phyloP scores from a whole-genome alignment of 2,113 vertebrate genomes.

The Peromyscus maniculatus region DNA sequence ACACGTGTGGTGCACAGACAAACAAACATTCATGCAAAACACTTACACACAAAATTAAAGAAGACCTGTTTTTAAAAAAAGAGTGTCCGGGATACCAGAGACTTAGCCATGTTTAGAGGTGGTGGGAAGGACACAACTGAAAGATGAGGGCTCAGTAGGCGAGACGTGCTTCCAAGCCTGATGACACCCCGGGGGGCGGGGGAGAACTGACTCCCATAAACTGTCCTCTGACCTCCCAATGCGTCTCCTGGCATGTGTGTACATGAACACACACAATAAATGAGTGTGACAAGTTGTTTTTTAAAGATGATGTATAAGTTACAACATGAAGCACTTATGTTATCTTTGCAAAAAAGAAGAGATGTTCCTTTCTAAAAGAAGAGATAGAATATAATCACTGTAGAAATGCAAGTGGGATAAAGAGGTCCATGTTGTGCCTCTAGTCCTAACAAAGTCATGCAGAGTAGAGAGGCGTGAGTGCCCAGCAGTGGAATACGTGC shows the following conservation, averaged over 20 bases:
- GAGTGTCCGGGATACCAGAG: neutral
- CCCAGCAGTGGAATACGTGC: neutral
- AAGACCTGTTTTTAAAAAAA: neutral
- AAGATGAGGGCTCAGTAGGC: neutral
- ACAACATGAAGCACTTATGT: neutral
- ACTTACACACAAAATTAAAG: neutral
- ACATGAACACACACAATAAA: neutral
- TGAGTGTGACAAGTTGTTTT: neutral
- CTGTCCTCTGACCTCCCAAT: neutral
- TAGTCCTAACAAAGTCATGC: neutral
- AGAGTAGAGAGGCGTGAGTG: neutral
- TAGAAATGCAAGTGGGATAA: neutral
- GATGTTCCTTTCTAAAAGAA: slow-evolving; percentile 29
- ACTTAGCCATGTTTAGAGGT: neutral
- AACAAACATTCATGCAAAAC: neutral
- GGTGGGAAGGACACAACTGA: neutral
- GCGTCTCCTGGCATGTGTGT: neutral
- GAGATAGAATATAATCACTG: slow-evolving; percentile 4
- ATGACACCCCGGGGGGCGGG: neutral
- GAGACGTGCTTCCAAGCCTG: neutral
- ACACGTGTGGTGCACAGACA: neutral
- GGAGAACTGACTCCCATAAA: neutral
- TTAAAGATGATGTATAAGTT: neutral
- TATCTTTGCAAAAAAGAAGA: slow-evolving; percentile 13
- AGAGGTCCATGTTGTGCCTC: neutral